Conservation (phyloP, 2,797 vertebrate genomes). For the Catamblyrhynchus diadema region DNA sequence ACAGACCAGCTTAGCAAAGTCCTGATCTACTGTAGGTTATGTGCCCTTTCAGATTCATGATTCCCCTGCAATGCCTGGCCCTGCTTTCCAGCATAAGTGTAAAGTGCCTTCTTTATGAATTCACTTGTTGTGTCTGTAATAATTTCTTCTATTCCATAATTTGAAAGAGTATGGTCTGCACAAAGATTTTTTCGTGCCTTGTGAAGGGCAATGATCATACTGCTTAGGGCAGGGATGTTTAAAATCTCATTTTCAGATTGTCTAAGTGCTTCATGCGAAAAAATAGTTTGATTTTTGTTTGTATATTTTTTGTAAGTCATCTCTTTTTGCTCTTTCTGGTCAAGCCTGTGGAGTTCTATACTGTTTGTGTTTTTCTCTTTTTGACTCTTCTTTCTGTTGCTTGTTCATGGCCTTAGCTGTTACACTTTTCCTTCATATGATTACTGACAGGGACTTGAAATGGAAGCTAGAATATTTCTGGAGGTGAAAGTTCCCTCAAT, state of each 20-base stretch:
- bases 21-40: neutral
- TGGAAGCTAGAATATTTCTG: neutral
- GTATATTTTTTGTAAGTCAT: neutral
- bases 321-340: neutral
- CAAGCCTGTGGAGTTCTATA: neutral
- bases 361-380: neutral
- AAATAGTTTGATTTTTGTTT: neutral
- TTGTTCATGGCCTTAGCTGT: neutral
- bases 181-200: neutral
- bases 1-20: neutral
- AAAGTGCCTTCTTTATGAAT: neutral
- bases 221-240: neutral
- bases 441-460: neutral
- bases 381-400: neutral
- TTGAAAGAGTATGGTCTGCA: neutral
- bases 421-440: neutral
- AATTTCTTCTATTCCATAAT: neutral
- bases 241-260: neutral
- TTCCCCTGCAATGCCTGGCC: neutral
- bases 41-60: neutral
- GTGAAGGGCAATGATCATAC: neutral
- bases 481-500: neutral
- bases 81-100: neutral
- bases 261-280: neutral
- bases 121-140: neutral